Base-by-base conservation (phyloP, 2,888 invertebrate species). In the Orthonychiurus folsomi region DNA sequence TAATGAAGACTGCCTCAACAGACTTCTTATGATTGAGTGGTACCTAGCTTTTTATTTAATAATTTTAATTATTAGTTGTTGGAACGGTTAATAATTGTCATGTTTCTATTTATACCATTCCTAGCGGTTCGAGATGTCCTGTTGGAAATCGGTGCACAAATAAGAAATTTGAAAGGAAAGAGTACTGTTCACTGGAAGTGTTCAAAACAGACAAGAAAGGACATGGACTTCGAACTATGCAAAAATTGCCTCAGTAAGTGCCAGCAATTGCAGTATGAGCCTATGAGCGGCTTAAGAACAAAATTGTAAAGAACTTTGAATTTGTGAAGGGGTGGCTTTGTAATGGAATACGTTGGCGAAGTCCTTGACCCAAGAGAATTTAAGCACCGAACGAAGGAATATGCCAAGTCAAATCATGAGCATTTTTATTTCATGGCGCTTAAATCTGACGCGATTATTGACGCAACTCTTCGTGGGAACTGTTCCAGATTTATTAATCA, bases 341-440 rank as follows among this genome's bases (percentile, higher is more conserved):
- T 99, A 56, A 88, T 97, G 85, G 99, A 99, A 77, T 99, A 99
- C 77, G 90, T 99, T 0, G 99, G 99, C 0, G 99, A 99, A 80
- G 94, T 99, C 0, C 80, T 97, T 9, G 89, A 93, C 77, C 87
- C 87, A 57, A 86, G 87, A 69, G 90, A 92, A 76, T 96, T 97
- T 78, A 88, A 89, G 75, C 84, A 85, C 61, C 83, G 97, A 5
- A 89, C 92, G 0, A 87, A 88, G 74, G 84, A 86, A 54, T 97
- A 97, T 78, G 90, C 93, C 0, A 86, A 88, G 72, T 89, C 89
- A 64, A 91, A 92, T 76, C 89, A 89, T 75, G 82, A 85, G 47
- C 97, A 99, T 78, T 93, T 93, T 77, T 99, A 97, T 78, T 96
- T 97, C 77, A 97, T 99, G 96, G 89, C 95, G 0, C 79, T 97